These are phyloP conservation scores for Neocrepidodera transversa DNA, from an alignment of 2,888 invertebrate genomes.

Conservation along the genomic window DNA sequence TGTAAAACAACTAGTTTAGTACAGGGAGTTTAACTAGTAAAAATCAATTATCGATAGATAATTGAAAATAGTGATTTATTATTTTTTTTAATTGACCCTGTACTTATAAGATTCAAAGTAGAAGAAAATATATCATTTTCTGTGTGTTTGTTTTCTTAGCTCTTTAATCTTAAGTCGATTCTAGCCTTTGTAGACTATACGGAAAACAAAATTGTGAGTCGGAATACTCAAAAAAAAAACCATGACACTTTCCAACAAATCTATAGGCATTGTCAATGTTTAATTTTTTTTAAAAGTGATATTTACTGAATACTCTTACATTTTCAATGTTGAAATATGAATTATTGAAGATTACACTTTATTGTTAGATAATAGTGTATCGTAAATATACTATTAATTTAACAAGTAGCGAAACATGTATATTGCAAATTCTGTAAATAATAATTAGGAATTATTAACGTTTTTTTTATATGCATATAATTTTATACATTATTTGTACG, in stretches of 20 bases:
- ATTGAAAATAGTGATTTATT: constrained; percentile 35
- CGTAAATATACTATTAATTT: constrained; percentile 42
- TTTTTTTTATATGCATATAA: constrained; percentile 52
- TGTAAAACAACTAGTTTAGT: constrained; percentile 40
- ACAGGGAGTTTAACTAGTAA: constrained; percentile 29
- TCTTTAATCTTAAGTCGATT: constrained; percentile 32
- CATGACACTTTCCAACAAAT: constrained; percentile 26
- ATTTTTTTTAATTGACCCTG: constrained; percentile 33
- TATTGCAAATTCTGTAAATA: constrained; percentile 48
- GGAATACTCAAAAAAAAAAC: constrained; percentile 19
- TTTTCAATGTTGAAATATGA: constrained; percentile 41
- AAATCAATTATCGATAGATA: constrained; percentile 18
- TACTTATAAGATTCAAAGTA: constrained; percentile 40
- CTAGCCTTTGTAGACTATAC: constrained; percentile 32
- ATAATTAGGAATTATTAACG: constrained; percentile 50
- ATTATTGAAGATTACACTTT: constrained; percentile 39
- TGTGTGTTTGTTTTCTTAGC: constrained; percentile 41
- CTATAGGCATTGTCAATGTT: constrained; percentile 31
- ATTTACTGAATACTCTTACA: constrained; percentile 38
- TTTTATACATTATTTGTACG: constrained; percentile 52
- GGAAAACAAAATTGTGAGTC: constrained; percentile 36
- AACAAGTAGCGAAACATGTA: constrained; percentile 44
- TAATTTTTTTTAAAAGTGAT: constrained; percentile 28
- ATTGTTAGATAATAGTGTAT: constrained; percentile 41
- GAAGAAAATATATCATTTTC: constrained; percentile 40